Evolutionary conservation across 2,113 vertebrate species (phyloP), one percentile per base, ranked within the genome.

Genomic region (Marmota monax): DNA sequence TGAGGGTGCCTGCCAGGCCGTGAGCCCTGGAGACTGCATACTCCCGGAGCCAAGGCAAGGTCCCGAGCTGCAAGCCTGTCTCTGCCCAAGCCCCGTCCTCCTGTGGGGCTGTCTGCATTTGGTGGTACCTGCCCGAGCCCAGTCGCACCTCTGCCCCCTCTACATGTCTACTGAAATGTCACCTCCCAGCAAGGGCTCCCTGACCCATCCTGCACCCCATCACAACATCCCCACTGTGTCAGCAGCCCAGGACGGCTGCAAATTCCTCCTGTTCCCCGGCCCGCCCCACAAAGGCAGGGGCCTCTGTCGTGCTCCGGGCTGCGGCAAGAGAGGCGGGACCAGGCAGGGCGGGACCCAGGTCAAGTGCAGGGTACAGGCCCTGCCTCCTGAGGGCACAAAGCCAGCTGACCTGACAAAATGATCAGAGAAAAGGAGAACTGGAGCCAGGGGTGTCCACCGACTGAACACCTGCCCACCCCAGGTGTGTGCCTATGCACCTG

Each of bases 1-100:
- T 37, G 0, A 7, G 10, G 23, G 1, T 9, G 17, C 51, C 4
- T 22, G 0, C 12, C 65, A 1, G 0, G 5, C 48, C 39, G 12
- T 25, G 0, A 6, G 13, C n/a, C 82, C 22, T 45, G 14, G 4
- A 1, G 2, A 25, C 51, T n/a, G 7, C 8, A 20, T 2, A 0
- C 39, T 37, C 51, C n/a, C 12, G 42, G 10, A 25, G 9, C 0
- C 7, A 51, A 53, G 7, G 37, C 37, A 22, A 51, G n/a, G 77
- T 51, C 27, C 73, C 32, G 12, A 48, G 34, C 48, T 51, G 11
- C 48, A 51, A 51, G 48, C 48, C 48, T 51, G 48, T 51, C 48
- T 13, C 48, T 45, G 27, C 12, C 73, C 25, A 7, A 20, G 76
- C 48, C 8, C 42, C 5, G 17, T 27, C 29, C 27, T 45, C 51